Evolutionary conservation across 2,888 invertebrate genomes (phyloP).

Genomic region (Dastarcus helophoroides): DNA sequence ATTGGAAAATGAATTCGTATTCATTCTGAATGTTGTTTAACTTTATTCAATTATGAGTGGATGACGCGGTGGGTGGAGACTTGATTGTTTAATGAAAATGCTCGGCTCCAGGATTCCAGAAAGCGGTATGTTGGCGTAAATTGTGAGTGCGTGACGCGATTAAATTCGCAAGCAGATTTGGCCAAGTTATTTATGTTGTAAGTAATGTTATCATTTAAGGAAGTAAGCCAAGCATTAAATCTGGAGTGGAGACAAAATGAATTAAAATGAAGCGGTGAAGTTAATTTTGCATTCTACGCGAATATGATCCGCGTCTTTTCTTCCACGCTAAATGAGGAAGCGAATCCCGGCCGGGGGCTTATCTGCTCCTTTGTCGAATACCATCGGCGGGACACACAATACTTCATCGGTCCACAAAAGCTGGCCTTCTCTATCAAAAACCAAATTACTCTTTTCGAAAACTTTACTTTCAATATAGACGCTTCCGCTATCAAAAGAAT

Average conservation of each 20-base stretch:
- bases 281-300: slow-evolving; percentile 31
- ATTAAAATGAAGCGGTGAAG: slow-evolving; percentile 25
- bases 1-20: too few relatives aligned
- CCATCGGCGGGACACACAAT: slow-evolving; percentile 11
- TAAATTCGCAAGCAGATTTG: slow-evolving; percentile 27
- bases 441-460: too few relatives aligned
- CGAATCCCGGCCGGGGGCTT: slow-evolving; percentile 20
- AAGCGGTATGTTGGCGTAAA: slow-evolving; percentile 6
- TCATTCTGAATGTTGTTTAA: too few relatives aligned
- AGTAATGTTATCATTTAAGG: slow-evolving; percentile 29
- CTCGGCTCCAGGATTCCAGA: too few relatives aligned
- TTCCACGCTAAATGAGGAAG: slow-evolving; percentile 27
- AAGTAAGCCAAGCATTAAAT: slow-evolving; percentile 31
- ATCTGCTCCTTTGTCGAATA: slow-evolving; percentile 10
- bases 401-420: slow-evolving; percentile 11
- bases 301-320: slow-evolving; percentile 31
- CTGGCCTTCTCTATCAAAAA: slow-evolving; percentile 3
- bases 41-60: too few relatives aligned
- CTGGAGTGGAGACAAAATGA: slow-evolving; percentile 26
- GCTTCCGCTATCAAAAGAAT: too few relatives aligned
- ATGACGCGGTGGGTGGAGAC: too few relatives aligned
- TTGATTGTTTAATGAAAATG: too few relatives aligned
- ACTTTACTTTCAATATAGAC: too few relatives aligned
- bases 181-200: slow-evolving; percentile 29
- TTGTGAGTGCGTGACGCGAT: slow-evolving; percentile 18